Evolutionary conservation across 2,113 vertebrate genomes (phyloP), one percentile per base, ranked within the genome.

Genomic region (Salvelinus namaycush): DNA sequence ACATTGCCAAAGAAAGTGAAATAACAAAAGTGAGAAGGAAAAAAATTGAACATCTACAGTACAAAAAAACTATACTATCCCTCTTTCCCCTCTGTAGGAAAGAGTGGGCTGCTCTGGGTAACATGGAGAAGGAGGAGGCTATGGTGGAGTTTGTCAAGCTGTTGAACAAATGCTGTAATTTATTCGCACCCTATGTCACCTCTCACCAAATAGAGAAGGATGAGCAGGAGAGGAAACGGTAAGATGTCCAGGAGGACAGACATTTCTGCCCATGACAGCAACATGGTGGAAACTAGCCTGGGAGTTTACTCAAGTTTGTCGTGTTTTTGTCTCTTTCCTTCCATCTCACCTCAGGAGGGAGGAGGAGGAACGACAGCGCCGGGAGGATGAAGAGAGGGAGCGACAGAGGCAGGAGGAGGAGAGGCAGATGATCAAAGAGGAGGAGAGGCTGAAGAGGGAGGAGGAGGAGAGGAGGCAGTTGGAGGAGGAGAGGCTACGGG

Each of bases 191-290:
- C 0, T 99, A 97, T 4, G 90, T 98, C 79, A 95, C 94, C 1
- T 99, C 98, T 51, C 98, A 99, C 93, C 97, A 96, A 87, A 99
- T 99, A 76, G 97, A 99, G 87, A 96, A 93, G 85, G 96, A 99
- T 85, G 98, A 99, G 76, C 97, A 97, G 83, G 97, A 99, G 81
- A 95, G 96, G 77, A 99, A 94, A 92, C 96, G 97, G 98, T 98
- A 89, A 92, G 27, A 18, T 16, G 51, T 14, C 16, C 13, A 54
- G 16, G 16, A 14, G 12, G 51, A 11, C 22, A 54, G 51, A 54
- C 51, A 16, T 54, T 44, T 44, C 39, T 44, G 9, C 9, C 39
- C 39, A 39, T 39, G 8, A 39, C 39, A 39, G 13, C 49, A 54
- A 16, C 16, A 5, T 54, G 16, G 12, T 18, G 16, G 51, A 18